phyloP scores from a whole-genome alignment of 1,140 invertebrate species.

The Drosophila sulfurigaster region DNA sequence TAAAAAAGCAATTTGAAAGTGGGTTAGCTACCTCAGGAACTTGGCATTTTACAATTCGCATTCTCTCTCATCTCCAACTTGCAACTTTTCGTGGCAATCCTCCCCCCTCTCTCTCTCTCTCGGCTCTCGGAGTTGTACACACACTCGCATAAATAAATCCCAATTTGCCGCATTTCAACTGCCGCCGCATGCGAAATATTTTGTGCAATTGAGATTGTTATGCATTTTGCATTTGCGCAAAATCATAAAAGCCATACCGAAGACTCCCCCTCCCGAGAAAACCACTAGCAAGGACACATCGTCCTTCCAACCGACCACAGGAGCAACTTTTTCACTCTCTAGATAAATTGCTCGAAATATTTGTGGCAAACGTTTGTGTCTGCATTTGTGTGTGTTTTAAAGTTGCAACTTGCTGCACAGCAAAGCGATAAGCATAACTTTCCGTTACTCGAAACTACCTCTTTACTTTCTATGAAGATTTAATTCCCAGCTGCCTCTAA shows the following conservation, averaged over 20 bases:
- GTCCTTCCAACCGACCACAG: conserved; percentile 46
- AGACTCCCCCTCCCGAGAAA: not conserved
- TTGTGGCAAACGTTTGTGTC: conserved; percentile 28
- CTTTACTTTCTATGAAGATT: conserved; percentile 51
- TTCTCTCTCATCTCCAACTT: conserved; percentile 4
- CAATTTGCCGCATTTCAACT: conserved; percentile 65
- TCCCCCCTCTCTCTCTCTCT: not conserved
- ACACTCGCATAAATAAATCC: conserved; percentile 64
- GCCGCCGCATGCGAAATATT: conserved; percentile 68
- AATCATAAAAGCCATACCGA: conserved; percentile 58
- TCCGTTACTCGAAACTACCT: conserved; percentile 62
- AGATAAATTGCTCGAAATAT: conserved; percentile 55
- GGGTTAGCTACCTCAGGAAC: conserved; percentile 56
- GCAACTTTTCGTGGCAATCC: conserved; percentile 39
- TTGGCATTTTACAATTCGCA: conserved; percentile 29
- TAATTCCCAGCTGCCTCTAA: conserved; percentile 3
- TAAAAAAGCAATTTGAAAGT: conserved; percentile 79
- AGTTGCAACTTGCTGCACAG: conserved; percentile 45
- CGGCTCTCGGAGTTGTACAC: not conserved
- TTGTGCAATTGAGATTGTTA: conserved; percentile 79
- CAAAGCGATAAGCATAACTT: conserved; percentile 69
- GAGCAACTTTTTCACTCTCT: conserved; percentile 61
- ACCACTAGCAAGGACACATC: conserved; percentile 54
- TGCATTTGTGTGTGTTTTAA: conserved; percentile 31
- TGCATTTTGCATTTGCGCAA: conserved; percentile 78